These are phyloP conservation scores for Pseudopleuronectes americanus DNA, from an alignment of 2,797 vertebrate genomes.

Conservation along the genomic window DNA sequence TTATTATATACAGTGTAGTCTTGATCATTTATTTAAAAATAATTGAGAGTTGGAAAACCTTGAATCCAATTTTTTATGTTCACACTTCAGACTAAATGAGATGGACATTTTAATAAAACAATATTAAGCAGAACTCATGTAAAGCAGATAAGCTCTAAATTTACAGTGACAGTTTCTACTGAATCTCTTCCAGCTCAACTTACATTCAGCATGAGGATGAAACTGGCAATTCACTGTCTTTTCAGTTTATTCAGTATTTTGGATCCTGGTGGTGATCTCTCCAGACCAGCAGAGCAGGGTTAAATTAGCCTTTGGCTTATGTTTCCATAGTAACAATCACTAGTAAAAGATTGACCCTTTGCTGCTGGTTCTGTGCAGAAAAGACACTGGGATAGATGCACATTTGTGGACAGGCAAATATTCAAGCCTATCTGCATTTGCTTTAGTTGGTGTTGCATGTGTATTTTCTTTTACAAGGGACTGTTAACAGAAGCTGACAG, in stretches of 20 bases:
- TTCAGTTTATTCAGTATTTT: slow-evolving; percentile 8
- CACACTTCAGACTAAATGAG: no score
- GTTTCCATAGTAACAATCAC: slow-evolving; percentile 73
- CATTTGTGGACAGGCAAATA: no score
- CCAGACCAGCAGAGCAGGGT: slow-evolving; percentile 31
- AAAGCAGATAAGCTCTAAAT: no score
- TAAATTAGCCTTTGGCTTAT: slow-evolving; percentile 60
- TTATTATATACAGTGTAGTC: no score
- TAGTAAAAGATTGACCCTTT: slow-evolving; percentile 63
- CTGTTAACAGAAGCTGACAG: neutral
- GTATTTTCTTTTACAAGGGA: neutral
- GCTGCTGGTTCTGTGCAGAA: slow-evolving; percentile 40
- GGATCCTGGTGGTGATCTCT: slow-evolving; percentile 18
- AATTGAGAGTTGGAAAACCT: no score
- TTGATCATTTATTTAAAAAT: no score
- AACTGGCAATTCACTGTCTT: neutral
- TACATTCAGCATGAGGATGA: no score
- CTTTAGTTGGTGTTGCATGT: slow-evolving; percentile 12
- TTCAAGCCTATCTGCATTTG: neutral
- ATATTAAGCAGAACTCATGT: no score
- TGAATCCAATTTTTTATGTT: no score
- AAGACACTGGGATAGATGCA: neutral
- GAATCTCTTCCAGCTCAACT: no score
- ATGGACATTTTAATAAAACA: no score
- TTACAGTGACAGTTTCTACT: no score